phyloP scores from a whole-genome alignment of 2,797 vertebrate species.

The Perodicticus potto region DNA sequence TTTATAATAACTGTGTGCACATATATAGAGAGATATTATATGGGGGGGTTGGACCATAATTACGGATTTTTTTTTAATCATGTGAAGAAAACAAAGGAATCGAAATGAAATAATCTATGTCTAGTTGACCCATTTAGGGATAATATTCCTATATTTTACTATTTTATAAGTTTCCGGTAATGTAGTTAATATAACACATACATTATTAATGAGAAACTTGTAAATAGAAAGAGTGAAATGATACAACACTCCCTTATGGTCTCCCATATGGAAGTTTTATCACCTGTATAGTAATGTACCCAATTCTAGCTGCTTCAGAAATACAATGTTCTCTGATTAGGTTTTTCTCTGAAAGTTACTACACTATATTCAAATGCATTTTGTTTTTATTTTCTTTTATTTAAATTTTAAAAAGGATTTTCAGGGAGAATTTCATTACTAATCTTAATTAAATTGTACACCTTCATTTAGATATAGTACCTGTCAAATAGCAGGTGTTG shows the following conservation, averaged over 20 bases:
- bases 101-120: constrained; percentile 18
- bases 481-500: neutral
- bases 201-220: constrained; percentile 14
- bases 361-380: constrained; percentile 4
- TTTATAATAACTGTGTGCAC: neutral
- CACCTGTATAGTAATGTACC: constrained; percentile 3
- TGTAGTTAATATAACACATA: neutral
- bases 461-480: constrained; percentile 16
- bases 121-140: neutral
- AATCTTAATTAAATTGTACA: constrained; percentile 56
- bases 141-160: neutral
- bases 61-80: constrained; percentile 23
- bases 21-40: neutral
- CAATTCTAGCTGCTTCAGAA: constrained; percentile 10
- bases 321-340: constrained; percentile 20
- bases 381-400: constrained; percentile 4
- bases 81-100: constrained; percentile 8
- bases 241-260: neutral
- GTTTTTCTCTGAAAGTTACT: constrained; percentile 38
- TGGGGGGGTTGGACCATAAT: neutral
- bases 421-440: constrained; percentile 57
- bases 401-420: constrained; percentile 45
- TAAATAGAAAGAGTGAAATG: neutral
- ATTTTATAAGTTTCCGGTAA: constrained; percentile 40
- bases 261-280: constrained; percentile 52